These are phyloP conservation scores for Prosapia bicincta DNA, from an alignment of 2,888 invertebrate species.

Conservation along the genomic window DNA sequence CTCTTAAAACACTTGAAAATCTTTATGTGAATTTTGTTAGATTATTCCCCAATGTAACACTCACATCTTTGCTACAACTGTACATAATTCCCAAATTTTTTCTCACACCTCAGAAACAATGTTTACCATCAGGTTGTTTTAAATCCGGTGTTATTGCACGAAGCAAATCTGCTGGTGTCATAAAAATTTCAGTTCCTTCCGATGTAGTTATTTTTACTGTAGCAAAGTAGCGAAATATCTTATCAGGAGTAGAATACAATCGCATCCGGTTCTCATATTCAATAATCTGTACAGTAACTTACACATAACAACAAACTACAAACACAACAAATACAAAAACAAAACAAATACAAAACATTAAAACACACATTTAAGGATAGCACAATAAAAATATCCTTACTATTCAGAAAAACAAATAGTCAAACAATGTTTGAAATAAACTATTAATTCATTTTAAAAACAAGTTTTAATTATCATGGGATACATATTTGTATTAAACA, in stretches of 20 bases:
- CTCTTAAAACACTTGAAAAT: too few species aligned
- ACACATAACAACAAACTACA: constrained; percentile 39
- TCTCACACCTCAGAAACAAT: constrained; percentile 23
- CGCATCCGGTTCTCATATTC: constrained; percentile 97
- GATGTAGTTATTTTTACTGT: constrained; percentile 75
- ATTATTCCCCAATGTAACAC: too few species aligned
- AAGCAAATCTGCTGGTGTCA: constrained; percentile 98
- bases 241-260: constrained; percentile 95
- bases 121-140: constrained; percentile 93
- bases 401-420: neutral
- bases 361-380: too few species aligned
- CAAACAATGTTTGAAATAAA: too few species aligned
- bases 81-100: neutral
- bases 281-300: constrained; percentile 67
- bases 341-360: constrained; percentile 18
- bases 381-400: too few species aligned
- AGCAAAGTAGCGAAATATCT: constrained; percentile 98
- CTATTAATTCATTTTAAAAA: too few species aligned
- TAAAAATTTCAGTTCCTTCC: constrained; percentile 74
- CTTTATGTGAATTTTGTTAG: too few species aligned
- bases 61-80: neutral
- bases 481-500: too few species aligned
- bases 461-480: too few species aligned
- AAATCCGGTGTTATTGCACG: constrained; percentile 94
- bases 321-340: constrained; percentile 6